Evolutionary conservation across 2,888 invertebrate species (phyloP), one percentile per base, ranked within the genome.

Genomic region (Drosophila ustulata): DNA sequence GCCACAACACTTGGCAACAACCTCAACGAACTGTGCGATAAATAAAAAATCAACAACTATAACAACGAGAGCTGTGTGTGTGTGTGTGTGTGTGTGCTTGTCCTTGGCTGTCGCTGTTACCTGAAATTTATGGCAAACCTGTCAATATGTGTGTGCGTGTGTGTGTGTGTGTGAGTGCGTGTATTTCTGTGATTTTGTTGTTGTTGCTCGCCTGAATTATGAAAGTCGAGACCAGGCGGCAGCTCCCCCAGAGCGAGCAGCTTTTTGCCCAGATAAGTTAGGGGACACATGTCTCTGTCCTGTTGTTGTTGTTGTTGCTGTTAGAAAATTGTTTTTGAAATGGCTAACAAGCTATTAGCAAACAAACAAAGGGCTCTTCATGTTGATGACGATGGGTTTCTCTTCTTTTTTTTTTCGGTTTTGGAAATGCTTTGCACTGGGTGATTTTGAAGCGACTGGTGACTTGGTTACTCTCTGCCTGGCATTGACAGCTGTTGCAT

Each of bases 291-390:
- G 79, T 63, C 28, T 34, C 72, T 69, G 26, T 69, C 71, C 66
- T 61, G 66, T 59, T 82, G 46, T 51, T 71, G 66, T 49, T 47
- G 63, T 13, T 62, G 58, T 47, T 66, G 45, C 34, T 75, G 79
- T 53, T 63, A 56, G 76, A 87, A 86, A 83, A 83, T 83, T 83
- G 83, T 82, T 83, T 83, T 88, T 71, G 80, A 83, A 83, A 83
- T 88, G 86, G 88, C 88, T 83, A 83, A 83, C 86, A 83, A 86
- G 83, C 83, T 83, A 83, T 88, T 88, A 88, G 88, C 80, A 76
- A 88, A 75, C 82, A 83, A 83, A 88, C 82, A 82, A 84, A 78
- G 76, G 65, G 75, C 63, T 63, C 64, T 57, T 61, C 59, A 73
- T 50, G 83, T 61, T 70, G 78, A 85, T 73, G 80, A 72, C 65